Base-by-base conservation (phyloP, 1,140 invertebrate species). In the Pectinophora gossypiella region DNA sequence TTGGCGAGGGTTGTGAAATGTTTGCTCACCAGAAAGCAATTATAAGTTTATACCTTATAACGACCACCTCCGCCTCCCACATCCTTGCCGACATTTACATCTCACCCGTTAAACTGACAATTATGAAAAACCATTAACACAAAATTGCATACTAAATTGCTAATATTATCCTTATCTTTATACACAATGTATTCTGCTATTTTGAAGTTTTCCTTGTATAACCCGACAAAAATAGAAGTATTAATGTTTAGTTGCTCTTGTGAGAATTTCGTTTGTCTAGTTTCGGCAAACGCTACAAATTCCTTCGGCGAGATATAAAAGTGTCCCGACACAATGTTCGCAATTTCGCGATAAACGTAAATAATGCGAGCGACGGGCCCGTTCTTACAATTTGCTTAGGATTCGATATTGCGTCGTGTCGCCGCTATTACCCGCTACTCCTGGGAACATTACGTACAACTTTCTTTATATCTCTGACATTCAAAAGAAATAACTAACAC, bases 361-460 rank as follows among this genome's bases (percentile, higher is more conserved):
- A 74, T 63, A 74, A 65, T 59, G 60, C 47, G 38, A 58, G 36
- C 63, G 48, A 16, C 51, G 62, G 61, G 56, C 49, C 59, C 62
- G 51, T 55, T 71, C 20, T 27, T 52, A 57, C 64, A 61, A 68
- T 73, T 76, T 73, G 65, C 55, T 69, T 69, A 66, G 70, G 65
- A 66, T 68, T 59, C 54, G 51, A 62, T 67, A 67, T 69, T 68
- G 60, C 61, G 52, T 51, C 20, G 38, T 47, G 44, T 22, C 62
- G 53, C 49, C 62, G 56, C 27, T 32, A n/a, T 32, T 32, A 32
- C 27, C 4, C n/a, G 35, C 4, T n/a, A 40, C 36, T 40, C 36
- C 7, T 15, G n/a, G 36, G 36, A 40, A 6, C n/a, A n/a, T n/a
- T n/a, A n/a, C n/a, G n/a, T n/a, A n/a, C n/a, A 40, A 40, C 36